A percentile compares a stretch with the other conserved stretches of the same genome.
These are phyloP conservation scores for Aradophagus sp. DNA, from an alignment of 1,140 invertebrate genomes.

Conservation along the genomic window DNA sequence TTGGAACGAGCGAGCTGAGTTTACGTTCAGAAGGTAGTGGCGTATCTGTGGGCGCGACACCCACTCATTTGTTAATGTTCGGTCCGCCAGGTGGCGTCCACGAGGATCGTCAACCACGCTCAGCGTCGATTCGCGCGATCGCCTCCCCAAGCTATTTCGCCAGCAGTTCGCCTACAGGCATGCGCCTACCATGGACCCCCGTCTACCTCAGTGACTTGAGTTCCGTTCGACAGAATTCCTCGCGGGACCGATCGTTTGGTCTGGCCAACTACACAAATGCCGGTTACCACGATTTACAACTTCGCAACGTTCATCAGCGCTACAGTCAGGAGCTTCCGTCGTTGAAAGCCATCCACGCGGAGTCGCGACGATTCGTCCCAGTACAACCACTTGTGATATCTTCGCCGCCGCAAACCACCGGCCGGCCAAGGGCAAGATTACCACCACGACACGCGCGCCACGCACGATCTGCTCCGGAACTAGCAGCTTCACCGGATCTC, in stretches of 20 bases:
- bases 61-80: conserved; percentile 59
- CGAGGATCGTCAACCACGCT: conserved; percentile 57
- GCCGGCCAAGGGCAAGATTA: conserved; percentile 75
- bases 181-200: conserved; percentile 78
- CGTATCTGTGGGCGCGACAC: conserved; percentile 73
- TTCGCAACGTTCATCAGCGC: conserved; percentile 79
- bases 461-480: conserved; percentile 79
- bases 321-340: conserved; percentile 85
- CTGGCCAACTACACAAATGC: conserved; percentile 79
- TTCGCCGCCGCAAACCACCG: conserved; percentile 72
- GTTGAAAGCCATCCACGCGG: conserved; percentile 83
- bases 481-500: conserved; percentile 76
- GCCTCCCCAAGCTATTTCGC: conserved; percentile 73
- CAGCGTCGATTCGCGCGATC: conserved; percentile 72
- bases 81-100: conserved; percentile 58
- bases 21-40: conserved; percentile 80
- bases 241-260: conserved; percentile 85
- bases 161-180: conserved; percentile 74
- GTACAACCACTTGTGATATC: conserved; percentile 76
- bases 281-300: conserved; percentile 75
- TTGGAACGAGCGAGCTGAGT: conserved; percentile 81
- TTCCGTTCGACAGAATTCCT: conserved; percentile 87
- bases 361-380: conserved; percentile 77
- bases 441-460: conserved; percentile 79
- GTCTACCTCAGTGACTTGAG: conserved; percentile 88